Base-by-base conservation (phyloP, 2,888 invertebrate genomes). In the Crioceris asparagi region DNA sequence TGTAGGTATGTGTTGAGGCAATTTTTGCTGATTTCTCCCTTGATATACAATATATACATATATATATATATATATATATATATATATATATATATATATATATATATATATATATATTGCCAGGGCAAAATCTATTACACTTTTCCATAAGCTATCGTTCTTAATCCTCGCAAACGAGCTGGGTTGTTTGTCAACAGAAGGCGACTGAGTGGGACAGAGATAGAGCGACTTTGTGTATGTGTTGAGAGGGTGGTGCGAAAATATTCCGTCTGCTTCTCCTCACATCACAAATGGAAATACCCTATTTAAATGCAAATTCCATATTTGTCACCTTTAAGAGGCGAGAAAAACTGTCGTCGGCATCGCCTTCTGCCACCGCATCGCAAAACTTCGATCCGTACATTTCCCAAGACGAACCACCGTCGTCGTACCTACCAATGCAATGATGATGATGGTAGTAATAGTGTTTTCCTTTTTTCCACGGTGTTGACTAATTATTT, bases 221-320 rank as follows among this genome's bases (percentile, higher is more conserved):
- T 10, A n/a, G n/a, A 11, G 12, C 14, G 12, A 29, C 29, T 10
- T 7, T 21, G 7, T 10, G 21, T 21, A 10, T 10, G 7, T 10
- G 6, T 10, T 10, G 10, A 7, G 21, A 6, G 7, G 6, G 21
- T 21, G 6, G 7, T 21, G 21, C 21, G 6, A 10, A 7, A 10
- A 21, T 21, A 10, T n/a, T n/a, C n/a, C n/a, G 21, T 21, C 10
- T 10, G 6, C 21, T 21, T 21, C 21, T 10, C 7, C 56, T 55
- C 57, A 58, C 61, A 65, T 66, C 70, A 70, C 71, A 71, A 69
- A 71, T 71, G 72, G 72, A 73, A 73, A 72, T 72, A 69, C 70
- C 69, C 72, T 69, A 74, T 74, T 73, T 73, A 74, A 72, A 74
- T 74, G 74, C 71, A 73, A 74, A 74, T 73, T 72, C 68, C 68